phyloP scores from a whole-genome alignment of 2,797 vertebrate genomes.

The Esox masquinongy region DNA sequence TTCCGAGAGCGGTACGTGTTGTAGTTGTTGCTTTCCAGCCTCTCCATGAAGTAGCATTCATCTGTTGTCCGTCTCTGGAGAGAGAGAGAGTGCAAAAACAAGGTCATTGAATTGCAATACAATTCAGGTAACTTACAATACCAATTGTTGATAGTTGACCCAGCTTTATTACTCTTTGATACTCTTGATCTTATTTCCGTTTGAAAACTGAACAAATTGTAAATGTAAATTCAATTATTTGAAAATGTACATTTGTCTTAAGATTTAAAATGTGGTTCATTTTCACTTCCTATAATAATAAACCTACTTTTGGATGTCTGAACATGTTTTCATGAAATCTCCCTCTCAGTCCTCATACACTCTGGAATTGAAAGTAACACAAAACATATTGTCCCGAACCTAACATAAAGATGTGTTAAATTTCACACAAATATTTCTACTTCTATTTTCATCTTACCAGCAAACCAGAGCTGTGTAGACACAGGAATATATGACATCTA shows the following conservation, averaged over 20 bases:
- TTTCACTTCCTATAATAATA: background rate
- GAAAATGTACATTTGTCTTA: background rate
- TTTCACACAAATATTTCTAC: no score
- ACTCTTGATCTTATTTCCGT: background rate
- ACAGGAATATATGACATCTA: no score
- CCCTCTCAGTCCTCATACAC: no score
- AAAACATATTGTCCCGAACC: no score
- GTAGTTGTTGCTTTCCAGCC: conserved; percentile 96
- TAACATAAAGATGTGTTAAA: no score
- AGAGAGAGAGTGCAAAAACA: conserved; percentile 2
- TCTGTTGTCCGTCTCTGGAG: conserved; percentile 90
- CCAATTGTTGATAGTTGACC: background rate
- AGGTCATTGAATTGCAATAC: no score
- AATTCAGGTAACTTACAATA: background rate
- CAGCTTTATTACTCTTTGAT: background rate
- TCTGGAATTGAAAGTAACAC: no score
- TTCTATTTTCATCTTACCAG: no score
- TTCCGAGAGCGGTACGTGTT: conserved; percentile 97
- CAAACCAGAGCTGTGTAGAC: no score
- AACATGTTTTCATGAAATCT: no score
- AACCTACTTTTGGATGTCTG: background rate
- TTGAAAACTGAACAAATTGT: background rate
- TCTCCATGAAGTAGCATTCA: conserved; percentile 95
- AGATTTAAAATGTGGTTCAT: background rate
- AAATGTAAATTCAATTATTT: background rate